phyloP scores from a whole-genome alignment of 2,888 invertebrate species.

The Herminia tarsipennalis region DNA sequence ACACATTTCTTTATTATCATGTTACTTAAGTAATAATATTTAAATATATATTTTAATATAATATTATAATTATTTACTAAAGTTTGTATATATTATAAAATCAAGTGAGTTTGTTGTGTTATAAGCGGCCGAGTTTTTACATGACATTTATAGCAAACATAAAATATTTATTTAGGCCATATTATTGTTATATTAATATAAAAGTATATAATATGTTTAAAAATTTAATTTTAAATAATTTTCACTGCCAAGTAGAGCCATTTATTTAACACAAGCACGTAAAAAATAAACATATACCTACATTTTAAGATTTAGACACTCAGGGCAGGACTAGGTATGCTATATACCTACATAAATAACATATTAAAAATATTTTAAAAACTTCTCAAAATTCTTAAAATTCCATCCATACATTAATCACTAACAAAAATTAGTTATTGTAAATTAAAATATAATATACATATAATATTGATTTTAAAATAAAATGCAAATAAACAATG shows the following conservation, averaged over 20 bases:
- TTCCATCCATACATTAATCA: neutral
- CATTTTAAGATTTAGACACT: slow-evolving; percentile 31
- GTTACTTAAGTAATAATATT: too few species aligned
- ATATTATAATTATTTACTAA: slow-evolving; percentile 3
- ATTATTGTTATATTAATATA: neutral
- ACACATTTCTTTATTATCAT: slow-evolving; percentile 35
- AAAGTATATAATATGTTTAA: slow-evolving; percentile 6
- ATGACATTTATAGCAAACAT: neutral
- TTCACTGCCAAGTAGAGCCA: slow-evolving; percentile 22
- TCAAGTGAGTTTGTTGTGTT: neutral
- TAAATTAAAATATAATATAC: too few species aligned
- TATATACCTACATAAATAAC: slow-evolving; percentile 32
- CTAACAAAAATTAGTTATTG: neutral
- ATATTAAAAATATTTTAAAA: slow-evolving; percentile 33
- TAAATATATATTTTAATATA: slow-evolving; percentile 1
- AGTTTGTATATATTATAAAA: neutral
- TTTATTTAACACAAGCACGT: slow-evolving; percentile 26
- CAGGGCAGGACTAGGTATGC: slow-evolving; percentile 48
- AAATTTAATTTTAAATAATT: slow-evolving; percentile 7
- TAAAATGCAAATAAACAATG: too few species aligned
- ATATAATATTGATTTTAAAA: too few species aligned
- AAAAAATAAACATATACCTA: slow-evolving; percentile 28
- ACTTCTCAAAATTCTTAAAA: neutral
- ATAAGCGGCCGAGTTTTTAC: neutral
- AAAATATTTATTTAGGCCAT: slow-evolving; percentile 1